phyloP scores from a whole-genome alignment of 2,113 vertebrate species.

The Callithrix jacchus region DNA sequence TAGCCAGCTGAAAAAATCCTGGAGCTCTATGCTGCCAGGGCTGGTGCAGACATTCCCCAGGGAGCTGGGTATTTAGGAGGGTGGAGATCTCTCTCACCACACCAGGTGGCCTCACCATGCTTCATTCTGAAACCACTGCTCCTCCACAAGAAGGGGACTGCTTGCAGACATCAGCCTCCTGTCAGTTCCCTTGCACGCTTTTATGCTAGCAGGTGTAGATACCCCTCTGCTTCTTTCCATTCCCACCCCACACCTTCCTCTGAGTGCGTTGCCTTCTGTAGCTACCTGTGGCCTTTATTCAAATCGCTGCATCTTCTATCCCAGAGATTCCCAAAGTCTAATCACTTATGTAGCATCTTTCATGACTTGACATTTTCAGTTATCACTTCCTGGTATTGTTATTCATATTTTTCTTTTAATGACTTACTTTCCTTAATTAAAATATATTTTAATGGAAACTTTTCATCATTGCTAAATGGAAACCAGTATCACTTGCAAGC shows the following conservation, averaged over 20 bases:
- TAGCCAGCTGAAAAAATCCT: neutral
- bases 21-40: no score
- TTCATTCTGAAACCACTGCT: neutral
- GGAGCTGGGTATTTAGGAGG: neutral
- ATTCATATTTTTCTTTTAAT: neutral
- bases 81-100: neutral
- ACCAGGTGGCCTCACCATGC: neutral
- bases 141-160: no score
- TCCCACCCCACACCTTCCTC: no score
- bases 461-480: neutral
- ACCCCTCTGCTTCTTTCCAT: neutral
- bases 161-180: neutral
- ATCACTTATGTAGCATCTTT: neutral
- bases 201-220: no score
- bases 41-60: neutral
- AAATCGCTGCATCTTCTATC: neutral
- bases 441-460: neutral
- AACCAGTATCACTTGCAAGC: neutral
- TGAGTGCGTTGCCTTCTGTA: neutral
- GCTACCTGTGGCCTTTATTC: neutral
- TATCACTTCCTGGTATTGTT: neutral
- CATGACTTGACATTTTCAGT: neutral
- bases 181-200: rapidly evolving
- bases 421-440: neutral
- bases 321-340: neutral